These are phyloP conservation scores for Brachypalpus laphriformis DNA, from an alignment of 2,888 invertebrate genomes.

Conservation along the genomic window DNA sequence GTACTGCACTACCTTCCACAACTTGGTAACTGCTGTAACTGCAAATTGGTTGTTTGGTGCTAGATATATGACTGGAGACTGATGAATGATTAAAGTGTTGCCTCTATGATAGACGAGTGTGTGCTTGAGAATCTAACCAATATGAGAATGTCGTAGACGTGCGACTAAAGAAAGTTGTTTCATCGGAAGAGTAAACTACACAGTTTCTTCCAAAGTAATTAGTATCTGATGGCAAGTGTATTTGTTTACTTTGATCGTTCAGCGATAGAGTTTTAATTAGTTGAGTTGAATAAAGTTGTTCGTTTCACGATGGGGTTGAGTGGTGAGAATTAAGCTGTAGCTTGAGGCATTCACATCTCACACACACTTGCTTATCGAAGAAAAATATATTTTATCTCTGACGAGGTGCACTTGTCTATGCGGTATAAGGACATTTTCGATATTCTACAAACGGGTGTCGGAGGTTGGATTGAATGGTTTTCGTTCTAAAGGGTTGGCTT, in stretches of 20 bases:
- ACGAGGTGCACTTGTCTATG: too few species aligned
- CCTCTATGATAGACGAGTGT: conserved; percentile 25
- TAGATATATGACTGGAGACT: conserved; percentile 35
- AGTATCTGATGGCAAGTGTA: conserved; percentile 30
- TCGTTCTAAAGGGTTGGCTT: too few species aligned
- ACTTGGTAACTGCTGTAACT: conserved; percentile 42
- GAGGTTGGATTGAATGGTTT: too few species aligned
- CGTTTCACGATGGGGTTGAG: background rate
- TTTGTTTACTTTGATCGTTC: conserved; percentile 38
- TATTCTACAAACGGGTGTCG: too few species aligned
- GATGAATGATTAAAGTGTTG: conserved; percentile 63
- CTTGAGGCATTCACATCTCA: background rate
- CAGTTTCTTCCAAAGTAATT: conserved; percentile 51
- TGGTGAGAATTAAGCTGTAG: background rate
- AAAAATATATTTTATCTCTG: too few species aligned
- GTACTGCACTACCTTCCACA: conserved; percentile 25
- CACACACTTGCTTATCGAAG: background rate
- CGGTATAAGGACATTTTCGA: too few species aligned
- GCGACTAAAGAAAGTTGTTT: conserved; percentile 67
- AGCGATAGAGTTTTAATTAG: conserved; percentile 40
- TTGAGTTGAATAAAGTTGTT: conserved; percentile 37
- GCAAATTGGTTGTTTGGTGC: conserved; percentile 59
- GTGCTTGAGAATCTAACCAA: conserved; percentile 51
- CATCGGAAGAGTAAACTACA: conserved; percentile 2
- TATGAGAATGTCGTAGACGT: conserved; percentile 39